Base-by-base conservation (phyloP, 2,888 invertebrate species). In the Sphaerophoria taeniata region DNA sequence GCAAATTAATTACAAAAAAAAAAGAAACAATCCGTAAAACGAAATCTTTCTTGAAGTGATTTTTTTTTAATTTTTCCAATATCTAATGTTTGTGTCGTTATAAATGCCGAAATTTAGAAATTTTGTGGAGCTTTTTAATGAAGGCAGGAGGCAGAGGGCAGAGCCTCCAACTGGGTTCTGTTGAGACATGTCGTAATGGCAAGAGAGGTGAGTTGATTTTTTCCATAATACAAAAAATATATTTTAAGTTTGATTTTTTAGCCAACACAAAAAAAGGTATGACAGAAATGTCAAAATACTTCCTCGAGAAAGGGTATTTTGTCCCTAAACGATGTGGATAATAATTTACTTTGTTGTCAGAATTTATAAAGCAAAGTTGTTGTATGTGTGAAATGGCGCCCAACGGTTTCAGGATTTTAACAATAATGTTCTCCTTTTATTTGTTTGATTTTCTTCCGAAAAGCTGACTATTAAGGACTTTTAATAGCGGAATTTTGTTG, bases 151-250 rank as follows among this genome's bases (percentile, higher is more conserved):
- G 90, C 91, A 91, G 89, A 90, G 90, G 90, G 90, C 90, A 90
- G 90, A 90, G 91, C 92, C 91, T 90, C 90, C 90, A 89, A 89
- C 89, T 89, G 90, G 91, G 90, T 90, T 91, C 91, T 92, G 91
- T 90, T 92, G 92, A 92, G 91, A 90, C 91, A 92, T 92, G 92
- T 91, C 92, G 92, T 92, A 92, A 92, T 92, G 92, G 92, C 92
- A 91, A 92, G 92, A 91, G 92, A 92, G 92, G 92, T 92, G 89
- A 91, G 91, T 89, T 73, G 72, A n/a, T 14, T 33, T 33, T 55
- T 45, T 24, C 24, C 24, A 24, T 24, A 24, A 49, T 70, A 71
- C 2, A n/a, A 55, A 49, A 51, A 9, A 33, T 12, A 24, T 49
- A n/a, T 53, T 55, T 14, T 43, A 43, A 12, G 12, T 56, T 39